These are phyloP conservation scores for Hormaphis cornu DNA, from an alignment of 1,140 invertebrate species.

Conservation along the genomic window DNA sequence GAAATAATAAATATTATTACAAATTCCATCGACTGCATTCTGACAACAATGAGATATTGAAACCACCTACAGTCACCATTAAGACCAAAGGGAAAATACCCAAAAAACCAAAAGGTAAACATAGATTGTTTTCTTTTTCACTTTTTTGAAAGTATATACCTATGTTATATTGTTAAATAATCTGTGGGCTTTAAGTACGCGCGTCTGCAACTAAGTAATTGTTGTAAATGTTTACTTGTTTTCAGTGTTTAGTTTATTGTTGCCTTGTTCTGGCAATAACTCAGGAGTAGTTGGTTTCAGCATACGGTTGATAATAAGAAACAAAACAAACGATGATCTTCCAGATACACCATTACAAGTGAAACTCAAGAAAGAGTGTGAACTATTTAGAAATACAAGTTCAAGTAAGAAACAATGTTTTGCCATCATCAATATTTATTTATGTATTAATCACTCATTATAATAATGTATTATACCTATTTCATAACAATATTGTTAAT, in stretches of 20 bases:
- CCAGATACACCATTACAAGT: slow-evolving; percentile 82
- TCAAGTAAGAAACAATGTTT: slow-evolving; percentile 19
- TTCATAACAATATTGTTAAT: no score
- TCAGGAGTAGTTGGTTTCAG: slow-evolving; percentile 80
- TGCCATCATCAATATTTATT: neutral
- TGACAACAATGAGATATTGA: slow-evolving; percentile 69
- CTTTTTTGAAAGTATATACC: no score
- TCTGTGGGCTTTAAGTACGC: no score
- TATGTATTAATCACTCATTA: neutral
- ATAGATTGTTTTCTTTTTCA: neutral
- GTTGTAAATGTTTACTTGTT: neutral
- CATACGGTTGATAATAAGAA: slow-evolving; percentile 78
- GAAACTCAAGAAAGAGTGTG: slow-evolving; percentile 86
- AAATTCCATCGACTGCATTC: slow-evolving; percentile 77
- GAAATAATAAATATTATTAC: slow-evolving; percentile 74
- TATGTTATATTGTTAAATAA: no score
- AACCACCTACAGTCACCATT: slow-evolving; percentile 77
- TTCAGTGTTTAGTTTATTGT: slow-evolving; percentile 80
- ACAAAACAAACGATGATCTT: slow-evolving; percentile 60
- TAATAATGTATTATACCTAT: neutral
- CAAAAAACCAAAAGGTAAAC: slow-evolving; percentile 69
- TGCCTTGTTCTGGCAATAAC: slow-evolving; percentile 80
- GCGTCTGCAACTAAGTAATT: no score
- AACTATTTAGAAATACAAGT: slow-evolving; percentile 72
- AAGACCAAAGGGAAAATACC: slow-evolving; percentile 73